phyloP scores from a whole-genome alignment of 2,888 invertebrate genomes.

The Cyclophora albipunctata region DNA sequence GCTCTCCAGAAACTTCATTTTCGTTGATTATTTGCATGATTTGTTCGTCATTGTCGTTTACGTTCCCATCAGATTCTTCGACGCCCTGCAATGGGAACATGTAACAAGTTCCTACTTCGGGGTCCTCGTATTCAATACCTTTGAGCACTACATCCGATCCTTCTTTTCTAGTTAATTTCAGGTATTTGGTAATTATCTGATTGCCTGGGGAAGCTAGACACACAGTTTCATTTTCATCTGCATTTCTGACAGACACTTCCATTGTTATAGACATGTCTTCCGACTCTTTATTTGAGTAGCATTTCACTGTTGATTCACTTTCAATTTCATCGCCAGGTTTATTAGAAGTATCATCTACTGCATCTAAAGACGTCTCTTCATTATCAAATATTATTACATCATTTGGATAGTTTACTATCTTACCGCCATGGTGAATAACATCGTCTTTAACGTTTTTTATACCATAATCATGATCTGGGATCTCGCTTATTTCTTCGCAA shows the following conservation, averaged over 20 bases:
- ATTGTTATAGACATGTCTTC: too few relatives aligned
- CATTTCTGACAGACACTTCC: not conserved
- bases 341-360: too few relatives aligned
- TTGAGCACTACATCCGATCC: slow-evolving; percentile 20
- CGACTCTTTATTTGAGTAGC: too few relatives aligned
- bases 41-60: slow-evolving; percentile 8
- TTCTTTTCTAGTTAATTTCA: slow-evolving; percentile 3
- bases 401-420: too few relatives aligned
- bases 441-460: too few relatives aligned
- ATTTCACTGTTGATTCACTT: not conserved
- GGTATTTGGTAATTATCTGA: slow-evolving; percentile 3
- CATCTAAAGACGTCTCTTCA: too few relatives aligned
- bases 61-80: slow-evolving; percentile 3
- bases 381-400: too few relatives aligned
- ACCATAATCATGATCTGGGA: too few relatives aligned
- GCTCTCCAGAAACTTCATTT: not conserved
- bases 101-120: slow-evolving; percentile 38
- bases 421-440: too few relatives aligned
- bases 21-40: slow-evolving; percentile 2
- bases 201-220: not conserved
- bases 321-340: too few relatives aligned
- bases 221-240: not conserved
- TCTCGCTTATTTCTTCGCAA: too few relatives aligned
- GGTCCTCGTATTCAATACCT: slow-evolving; percentile 42
- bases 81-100: slow-evolving; percentile 30